Base-by-base conservation (phyloP, 2,113 vertebrate genomes). In the Takifugu bimaculatus region DNA sequence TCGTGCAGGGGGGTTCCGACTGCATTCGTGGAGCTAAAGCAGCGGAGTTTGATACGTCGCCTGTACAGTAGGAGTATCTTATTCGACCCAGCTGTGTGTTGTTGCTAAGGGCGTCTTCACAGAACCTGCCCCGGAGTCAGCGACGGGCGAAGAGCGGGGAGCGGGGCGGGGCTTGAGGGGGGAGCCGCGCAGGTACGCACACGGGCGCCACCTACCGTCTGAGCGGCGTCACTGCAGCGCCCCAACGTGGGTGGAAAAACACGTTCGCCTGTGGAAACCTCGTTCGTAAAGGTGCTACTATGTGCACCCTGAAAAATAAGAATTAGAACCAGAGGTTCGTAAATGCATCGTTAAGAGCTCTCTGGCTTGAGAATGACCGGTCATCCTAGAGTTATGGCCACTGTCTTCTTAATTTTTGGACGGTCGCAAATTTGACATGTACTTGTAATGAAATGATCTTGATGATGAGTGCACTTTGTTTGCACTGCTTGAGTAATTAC, bases 81-180 rank as follows among this genome's bases (percentile, higher is more conserved):
- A 77, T 82, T 79, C 71, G 68, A 54, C 68, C 72, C 55, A 60
- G 63, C 75, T 74, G 76, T 73, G 61, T 63, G 81, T 86, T 84
- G 89, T 92, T 91, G 89, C 91, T 91, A 91, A 87, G 91, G 84
- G 88, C 85, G 84, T 89, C 89, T 88, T 82, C 84, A 13, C 65
- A 25, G 66, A 63, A 63, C 55, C 53, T 27, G 13, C 13, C 45
- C 45, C 13, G 20, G 60, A 76, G 77, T 78, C 87, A 79, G 75
- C 80, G 59, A 27, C 27, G 13, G 65, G 75, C 65, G 43, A 44
- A 61, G 29, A 44, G 56, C 57, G 80, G 39, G 71, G 15, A 51
- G 73, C 60, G 15, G 73, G 77, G 82, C 68, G 79, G 82, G 0
- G 87, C 79, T 68, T 65, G 65, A 29, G 66, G 2, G 35, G 9